Conservation (phyloP, 2,113 vertebrate genomes). For the Pardalotus punctatus region DNA sequence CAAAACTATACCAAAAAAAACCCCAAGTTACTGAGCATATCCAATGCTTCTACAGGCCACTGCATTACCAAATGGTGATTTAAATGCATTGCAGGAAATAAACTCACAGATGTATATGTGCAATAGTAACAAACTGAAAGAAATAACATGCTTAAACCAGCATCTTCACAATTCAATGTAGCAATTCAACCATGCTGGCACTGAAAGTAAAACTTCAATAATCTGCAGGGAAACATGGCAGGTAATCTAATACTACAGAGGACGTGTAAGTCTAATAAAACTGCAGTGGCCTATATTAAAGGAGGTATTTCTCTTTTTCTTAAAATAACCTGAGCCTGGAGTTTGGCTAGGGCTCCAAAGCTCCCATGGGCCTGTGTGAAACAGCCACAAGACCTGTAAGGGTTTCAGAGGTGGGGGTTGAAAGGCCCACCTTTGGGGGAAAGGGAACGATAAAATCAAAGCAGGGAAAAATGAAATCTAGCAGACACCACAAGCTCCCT, state of each 20-base stretch:
- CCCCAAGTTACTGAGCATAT: neutral
- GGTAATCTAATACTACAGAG: neutral
- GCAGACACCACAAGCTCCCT: neutral
- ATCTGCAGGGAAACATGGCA: neutral
- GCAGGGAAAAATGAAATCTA: neutral
- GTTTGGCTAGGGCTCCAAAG: neutral
- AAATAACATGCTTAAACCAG: neutral
- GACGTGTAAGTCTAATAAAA: neutral
- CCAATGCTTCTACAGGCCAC: neutral
- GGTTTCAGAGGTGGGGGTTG: neutral
- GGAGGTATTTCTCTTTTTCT: neutral
- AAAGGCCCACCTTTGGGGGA: neutral
- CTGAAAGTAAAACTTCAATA: neutral
- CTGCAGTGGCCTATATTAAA: neutral
- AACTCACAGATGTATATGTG: neutral
- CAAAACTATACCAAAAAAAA: neutral
- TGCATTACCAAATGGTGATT: neutral
- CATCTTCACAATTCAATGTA: fast-evolving
- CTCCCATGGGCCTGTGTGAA: neutral
- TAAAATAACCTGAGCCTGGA: neutral
- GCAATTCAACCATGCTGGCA: neutral
- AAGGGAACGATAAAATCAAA: neutral
- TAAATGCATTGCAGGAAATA: neutral
- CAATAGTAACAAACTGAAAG: neutral
- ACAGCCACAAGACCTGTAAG: neutral